Percentiles rank a stretch among this genome's conserved stretches.
Evolutionary conservation across 2,888 invertebrate species (phyloP).

Genomic region (Oscheius sp.): DNA sequence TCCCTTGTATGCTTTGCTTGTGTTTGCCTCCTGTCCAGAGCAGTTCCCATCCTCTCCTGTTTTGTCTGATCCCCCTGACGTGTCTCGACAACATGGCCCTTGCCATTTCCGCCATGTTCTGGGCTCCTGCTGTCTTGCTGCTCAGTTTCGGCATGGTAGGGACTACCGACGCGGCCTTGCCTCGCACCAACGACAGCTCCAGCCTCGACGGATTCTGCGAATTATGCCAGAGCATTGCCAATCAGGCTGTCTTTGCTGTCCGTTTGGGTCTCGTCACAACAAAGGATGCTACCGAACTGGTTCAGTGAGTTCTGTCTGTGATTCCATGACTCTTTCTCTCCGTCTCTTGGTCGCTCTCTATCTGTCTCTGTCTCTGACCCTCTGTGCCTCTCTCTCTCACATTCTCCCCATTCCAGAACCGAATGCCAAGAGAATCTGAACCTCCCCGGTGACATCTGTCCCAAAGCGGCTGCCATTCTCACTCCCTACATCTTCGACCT

Average conservation of each 20-base stretch:
- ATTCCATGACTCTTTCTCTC: background rate
- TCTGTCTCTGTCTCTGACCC: background rate
- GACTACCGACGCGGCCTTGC: too few species aligned
- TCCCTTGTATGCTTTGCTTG: too few species aligned
- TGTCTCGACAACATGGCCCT: too few species aligned
- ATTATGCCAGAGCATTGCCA: background rate
- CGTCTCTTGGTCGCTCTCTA: background rate
- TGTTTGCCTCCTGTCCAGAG: too few species aligned
- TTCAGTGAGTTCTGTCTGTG: background rate
- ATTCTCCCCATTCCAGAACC: background rate
- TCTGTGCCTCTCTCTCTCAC: background rate
- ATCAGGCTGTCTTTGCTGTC: background rate
- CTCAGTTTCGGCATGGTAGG: too few species aligned
- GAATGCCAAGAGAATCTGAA: background rate
- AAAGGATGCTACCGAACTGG: background rate
- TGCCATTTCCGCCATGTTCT: too few species aligned
- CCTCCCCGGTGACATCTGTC: background rate
- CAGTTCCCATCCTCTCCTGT: too few species aligned
- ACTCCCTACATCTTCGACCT: slow-evolving; percentile 10
- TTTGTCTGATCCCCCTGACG: too few species aligned
- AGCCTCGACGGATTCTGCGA: too few species aligned
- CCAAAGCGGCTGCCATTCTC: background rate
- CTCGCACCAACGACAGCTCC: too few species aligned
- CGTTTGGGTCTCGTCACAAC: background rate
- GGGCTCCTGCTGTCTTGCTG: too few species aligned